phyloP scores from a whole-genome alignment of 2,113 vertebrate genomes.

The Emydocephalus ijimae region DNA sequence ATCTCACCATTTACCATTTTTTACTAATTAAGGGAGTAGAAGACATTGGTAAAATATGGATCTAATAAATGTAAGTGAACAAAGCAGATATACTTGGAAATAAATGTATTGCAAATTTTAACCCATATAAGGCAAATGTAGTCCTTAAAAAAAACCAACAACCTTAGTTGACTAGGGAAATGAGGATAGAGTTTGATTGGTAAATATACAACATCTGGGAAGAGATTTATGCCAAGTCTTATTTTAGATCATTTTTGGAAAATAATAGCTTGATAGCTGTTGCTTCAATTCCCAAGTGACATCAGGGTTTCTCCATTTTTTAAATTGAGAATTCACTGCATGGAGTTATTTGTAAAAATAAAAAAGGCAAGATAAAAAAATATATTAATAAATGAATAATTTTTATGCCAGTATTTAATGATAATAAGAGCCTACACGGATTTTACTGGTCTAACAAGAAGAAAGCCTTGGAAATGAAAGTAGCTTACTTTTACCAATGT shows the following conservation, averaged over 20 bases:
- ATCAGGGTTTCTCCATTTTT: slow-evolving; percentile 46
- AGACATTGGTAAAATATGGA: slow-evolving; percentile 25
- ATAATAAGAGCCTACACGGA: not conserved
- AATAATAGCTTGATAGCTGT: slow-evolving; percentile 34
- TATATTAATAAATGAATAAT: not conserved
- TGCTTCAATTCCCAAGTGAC: slow-evolving; percentile 54
- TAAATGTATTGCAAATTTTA: slow-evolving; percentile 59
- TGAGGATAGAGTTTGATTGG: slow-evolving; percentile 59
- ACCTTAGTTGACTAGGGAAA: not conserved
- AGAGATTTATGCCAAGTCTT: slow-evolving; percentile 63
- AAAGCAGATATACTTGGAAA: slow-evolving; percentile 51
- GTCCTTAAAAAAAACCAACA: slow-evolving; percentile 11
- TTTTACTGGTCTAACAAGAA: no score
- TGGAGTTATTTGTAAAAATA: not conserved
- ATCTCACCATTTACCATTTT: slow-evolving; percentile 36
- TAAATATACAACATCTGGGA: slow-evolving; percentile 74
- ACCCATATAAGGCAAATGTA: slow-evolving; percentile 76
- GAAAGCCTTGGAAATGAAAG: no score
- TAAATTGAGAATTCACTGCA: slow-evolving; percentile 4
- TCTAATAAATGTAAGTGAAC: slow-evolving; percentile 51
- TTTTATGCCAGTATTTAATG: not conserved
- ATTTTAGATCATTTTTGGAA: slow-evolving; percentile 68
- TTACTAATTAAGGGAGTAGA: slow-evolving; percentile 39
- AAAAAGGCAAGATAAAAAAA: not conserved
- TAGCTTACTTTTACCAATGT: no score